A percentile compares a stretch with the other conserved stretches of the same genome.
These are phyloP conservation scores for Myripristis murdjan DNA, from an alignment of 2,797 vertebrate species.

Conservation along the genomic window DNA sequence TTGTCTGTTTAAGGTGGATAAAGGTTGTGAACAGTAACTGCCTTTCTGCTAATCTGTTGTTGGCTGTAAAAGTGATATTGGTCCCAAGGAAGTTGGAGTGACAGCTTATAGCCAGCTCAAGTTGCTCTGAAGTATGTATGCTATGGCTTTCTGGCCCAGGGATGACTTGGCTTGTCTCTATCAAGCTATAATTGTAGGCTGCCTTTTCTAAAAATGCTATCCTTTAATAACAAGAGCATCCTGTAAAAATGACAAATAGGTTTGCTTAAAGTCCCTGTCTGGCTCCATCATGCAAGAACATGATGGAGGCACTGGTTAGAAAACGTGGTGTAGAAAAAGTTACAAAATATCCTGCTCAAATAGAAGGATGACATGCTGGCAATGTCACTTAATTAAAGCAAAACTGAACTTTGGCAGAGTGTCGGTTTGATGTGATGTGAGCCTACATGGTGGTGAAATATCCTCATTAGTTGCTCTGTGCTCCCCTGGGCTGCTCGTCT, in stretches of 20 bases:
- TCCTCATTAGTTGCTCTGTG: too few species aligned
- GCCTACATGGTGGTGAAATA: too few species aligned
- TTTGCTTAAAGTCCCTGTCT: too few species aligned
- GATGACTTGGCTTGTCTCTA: constrained; percentile 23
- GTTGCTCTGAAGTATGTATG: constrained; percentile 21
- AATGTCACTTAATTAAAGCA: too few species aligned
- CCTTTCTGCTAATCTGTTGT: constrained; percentile 41
- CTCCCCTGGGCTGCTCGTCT: too few species aligned
- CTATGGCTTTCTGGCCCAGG: constrained; percentile 5
- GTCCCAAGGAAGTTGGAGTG: constrained; percentile 42
- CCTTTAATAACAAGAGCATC: background rate
- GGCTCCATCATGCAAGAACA: too few species aligned
- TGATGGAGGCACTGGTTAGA: too few species aligned
- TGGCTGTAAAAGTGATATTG: constrained; percentile 49
- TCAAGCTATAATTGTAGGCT: constrained; percentile 2
- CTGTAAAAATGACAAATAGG: background rate
- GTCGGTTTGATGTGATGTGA: too few species aligned
- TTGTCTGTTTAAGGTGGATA: background rate
- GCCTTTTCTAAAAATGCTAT: background rate
- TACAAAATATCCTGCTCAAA: too few species aligned
- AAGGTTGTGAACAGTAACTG: constrained; percentile 35
- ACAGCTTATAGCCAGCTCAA: constrained; percentile 24
- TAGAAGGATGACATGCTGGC: too few species aligned
- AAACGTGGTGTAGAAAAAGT: too few species aligned
- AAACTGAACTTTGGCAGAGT: too few species aligned